A percentile compares a stretch with the other conserved stretches of the same genome.
Evolutionary conservation across 1,140 invertebrate species (phyloP).

Genomic region (Belonocnema kinseyi): DNA sequence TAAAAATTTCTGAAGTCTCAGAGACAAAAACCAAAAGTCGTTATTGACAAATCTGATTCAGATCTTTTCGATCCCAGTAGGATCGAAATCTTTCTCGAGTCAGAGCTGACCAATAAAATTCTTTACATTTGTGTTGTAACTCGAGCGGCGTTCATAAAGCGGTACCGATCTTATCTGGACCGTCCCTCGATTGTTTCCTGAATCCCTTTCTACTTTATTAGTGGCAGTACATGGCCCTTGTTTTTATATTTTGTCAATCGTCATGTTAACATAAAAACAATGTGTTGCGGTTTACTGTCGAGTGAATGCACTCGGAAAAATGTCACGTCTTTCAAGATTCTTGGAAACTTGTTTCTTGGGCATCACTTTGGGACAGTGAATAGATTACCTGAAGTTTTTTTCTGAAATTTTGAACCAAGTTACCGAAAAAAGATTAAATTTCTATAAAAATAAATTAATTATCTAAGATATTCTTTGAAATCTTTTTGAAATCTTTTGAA

Average conservation of each 20-base stretch:
- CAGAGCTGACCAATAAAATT: conserved; percentile 8
- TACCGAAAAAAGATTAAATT: too few relatives aligned
- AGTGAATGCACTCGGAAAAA: conserved; percentile 2
- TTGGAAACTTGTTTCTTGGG: neutral
- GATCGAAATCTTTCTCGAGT: conserved; percentile 23
- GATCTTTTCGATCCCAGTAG: neutral
- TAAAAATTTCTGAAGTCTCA: neutral
- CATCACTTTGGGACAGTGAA: neutral
- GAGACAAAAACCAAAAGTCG: conserved; percentile 3
- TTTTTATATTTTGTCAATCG: neutral
- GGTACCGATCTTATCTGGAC: conserved; percentile 3
- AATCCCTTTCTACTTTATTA: conserved; percentile 29
- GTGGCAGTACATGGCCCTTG: neutral
- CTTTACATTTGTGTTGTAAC: conserved; percentile 4
- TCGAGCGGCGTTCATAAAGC: neutral
- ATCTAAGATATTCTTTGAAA: too few relatives aligned
- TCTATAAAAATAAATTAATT: too few relatives aligned
- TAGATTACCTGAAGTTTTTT: too few relatives aligned
- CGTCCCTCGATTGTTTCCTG: conserved; percentile 27
- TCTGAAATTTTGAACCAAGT: too few relatives aligned
- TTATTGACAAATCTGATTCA: conserved; percentile 22
- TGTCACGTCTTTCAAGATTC: neutral
- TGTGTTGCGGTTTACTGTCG: conserved; percentile 17
- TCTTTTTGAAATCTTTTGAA: too few relatives aligned
- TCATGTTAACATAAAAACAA: conserved; percentile 15